A percentile compares a stretch with the other conserved stretches of the same genome.
Conservation (phyloP, 2,888 invertebrate species). For the Pemphredon lugubris region DNA sequence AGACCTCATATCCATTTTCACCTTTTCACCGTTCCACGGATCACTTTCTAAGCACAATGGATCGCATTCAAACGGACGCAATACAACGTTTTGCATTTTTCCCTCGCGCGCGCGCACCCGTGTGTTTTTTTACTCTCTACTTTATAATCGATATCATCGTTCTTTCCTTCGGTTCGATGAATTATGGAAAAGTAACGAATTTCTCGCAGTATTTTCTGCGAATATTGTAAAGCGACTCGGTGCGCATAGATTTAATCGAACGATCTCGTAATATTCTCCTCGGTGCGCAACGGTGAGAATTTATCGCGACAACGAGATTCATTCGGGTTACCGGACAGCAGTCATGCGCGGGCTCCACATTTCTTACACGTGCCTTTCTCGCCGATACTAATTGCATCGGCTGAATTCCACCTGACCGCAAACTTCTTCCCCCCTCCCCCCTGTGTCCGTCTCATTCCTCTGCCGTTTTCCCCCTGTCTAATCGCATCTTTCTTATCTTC, state of each 20-base stretch:
- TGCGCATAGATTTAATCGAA: background rate
- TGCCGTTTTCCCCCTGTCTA: background rate
- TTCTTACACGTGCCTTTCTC: constrained; percentile 50
- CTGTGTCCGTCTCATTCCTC: constrained; percentile 1
- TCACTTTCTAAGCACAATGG: constrained; percentile 61
- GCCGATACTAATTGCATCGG: constrained; percentile 53
- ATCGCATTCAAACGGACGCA: constrained; percentile 4
- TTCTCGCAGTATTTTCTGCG: too few relatives aligned
- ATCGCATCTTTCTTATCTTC: constrained; percentile 35
- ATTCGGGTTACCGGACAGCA: constrained; percentile 16
- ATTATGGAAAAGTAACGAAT: background rate
- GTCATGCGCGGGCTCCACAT: constrained; percentile 24
- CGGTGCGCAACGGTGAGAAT: constrained; percentile 1
- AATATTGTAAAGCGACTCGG: background rate
- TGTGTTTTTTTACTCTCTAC: constrained; percentile 18
- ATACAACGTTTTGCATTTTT: background rate
- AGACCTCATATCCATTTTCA: constrained; percentile 57
- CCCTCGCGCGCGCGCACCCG: background rate
- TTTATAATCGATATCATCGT: constrained; percentile 13
- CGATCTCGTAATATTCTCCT: constrained; percentile 1
- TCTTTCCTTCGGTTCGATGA: background rate
- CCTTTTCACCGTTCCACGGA: constrained; percentile 56
- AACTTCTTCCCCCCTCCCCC: constrained; percentile 29
- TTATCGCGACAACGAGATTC: constrained; percentile 10
- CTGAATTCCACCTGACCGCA: constrained; percentile 51